These are phyloP conservation scores for Myotis findleyi DNA, from an alignment of 2,797 vertebrate species.

Conservation along the genomic window DNA sequence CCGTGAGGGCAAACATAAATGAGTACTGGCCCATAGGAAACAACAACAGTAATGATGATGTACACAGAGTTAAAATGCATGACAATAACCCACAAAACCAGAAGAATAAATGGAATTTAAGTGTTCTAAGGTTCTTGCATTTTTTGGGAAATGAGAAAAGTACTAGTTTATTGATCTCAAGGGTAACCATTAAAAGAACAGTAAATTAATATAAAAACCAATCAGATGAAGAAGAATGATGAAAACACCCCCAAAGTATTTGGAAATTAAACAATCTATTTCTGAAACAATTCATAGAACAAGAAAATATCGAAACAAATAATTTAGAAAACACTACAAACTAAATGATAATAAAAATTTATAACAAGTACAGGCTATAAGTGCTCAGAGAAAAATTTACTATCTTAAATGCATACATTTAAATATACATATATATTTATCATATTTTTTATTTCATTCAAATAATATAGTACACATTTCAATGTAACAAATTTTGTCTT, in stretches of 20 bases:
- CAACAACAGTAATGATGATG: not conserved
- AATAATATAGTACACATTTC: not conserved
- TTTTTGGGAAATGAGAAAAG: constrained; percentile 6
- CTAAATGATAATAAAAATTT: not conserved
- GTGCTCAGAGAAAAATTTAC: not conserved
- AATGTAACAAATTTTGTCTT: constrained; percentile 7
- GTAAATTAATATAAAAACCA: constrained; percentile 17
- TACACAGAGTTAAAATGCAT: not conserved
- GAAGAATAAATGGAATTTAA: not conserved
- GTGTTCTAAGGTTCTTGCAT: not conserved
- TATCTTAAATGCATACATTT: not conserved
- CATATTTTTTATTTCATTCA: constrained; percentile 27
- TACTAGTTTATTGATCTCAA: not conserved
- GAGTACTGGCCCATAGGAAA: not conserved
- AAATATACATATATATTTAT: constrained; percentile 11
- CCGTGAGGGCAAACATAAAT: not conserved
- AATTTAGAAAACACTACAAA: not conserved
- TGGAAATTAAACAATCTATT: constrained; percentile 2
- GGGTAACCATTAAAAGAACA: constrained; percentile 1
- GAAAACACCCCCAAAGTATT: not conserved
- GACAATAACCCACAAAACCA: not conserved
- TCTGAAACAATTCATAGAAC: not conserved
- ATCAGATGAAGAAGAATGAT: not conserved
- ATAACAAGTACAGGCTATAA: not conserved
- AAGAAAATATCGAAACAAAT: not conserved